These are phyloP conservation scores for Harmothoe impar DNA, from an alignment of 2,888 invertebrate genomes.

Conservation along the genomic window DNA sequence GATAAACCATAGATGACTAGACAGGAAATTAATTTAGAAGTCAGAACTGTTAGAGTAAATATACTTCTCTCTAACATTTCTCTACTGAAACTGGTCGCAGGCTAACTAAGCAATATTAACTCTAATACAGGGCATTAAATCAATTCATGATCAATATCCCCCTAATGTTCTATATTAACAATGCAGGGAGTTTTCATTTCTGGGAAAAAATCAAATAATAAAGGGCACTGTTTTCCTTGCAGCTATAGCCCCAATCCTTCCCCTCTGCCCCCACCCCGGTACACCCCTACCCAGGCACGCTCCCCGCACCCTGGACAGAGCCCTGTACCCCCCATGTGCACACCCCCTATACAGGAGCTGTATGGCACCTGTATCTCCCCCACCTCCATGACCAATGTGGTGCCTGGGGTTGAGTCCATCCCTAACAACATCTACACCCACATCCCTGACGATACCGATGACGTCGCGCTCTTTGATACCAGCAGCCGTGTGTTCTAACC, in stretches of 20 bases:
- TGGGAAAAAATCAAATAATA: too few species aligned
- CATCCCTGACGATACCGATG: constrained; percentile 30
- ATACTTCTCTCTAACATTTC: too few species aligned
- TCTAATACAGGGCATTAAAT: too few species aligned
- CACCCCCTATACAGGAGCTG: constrained; percentile 3
- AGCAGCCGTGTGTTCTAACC: constrained; percentile 26
- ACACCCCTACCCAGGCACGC: not conserved
- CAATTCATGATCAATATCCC: too few species aligned
- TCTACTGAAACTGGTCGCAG: too few species aligned
- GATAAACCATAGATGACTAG: too few species aligned
- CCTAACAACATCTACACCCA: not conserved
- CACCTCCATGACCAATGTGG: not conserved
- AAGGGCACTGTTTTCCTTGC: constrained; percentile 1
- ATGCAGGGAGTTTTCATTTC: too few species aligned
- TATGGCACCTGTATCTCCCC: constrained; percentile 34
- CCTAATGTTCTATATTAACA: too few species aligned
- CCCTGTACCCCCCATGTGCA: constrained; percentile 15
- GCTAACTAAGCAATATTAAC: too few species aligned
- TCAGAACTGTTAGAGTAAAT: too few species aligned
- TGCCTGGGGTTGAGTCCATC: constrained; percentile 17
- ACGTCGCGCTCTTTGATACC: constrained; percentile 54
- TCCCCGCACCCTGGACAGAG: not conserved
- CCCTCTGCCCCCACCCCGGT: not conserved
- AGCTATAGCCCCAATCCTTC: not conserved
- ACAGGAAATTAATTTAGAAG: too few species aligned